Percentiles rank a stretch among this genome's conserved stretches.
phyloP scores from a whole-genome alignment of 2,797 vertebrate genomes.

The Phoebastria nigripes region DNA sequence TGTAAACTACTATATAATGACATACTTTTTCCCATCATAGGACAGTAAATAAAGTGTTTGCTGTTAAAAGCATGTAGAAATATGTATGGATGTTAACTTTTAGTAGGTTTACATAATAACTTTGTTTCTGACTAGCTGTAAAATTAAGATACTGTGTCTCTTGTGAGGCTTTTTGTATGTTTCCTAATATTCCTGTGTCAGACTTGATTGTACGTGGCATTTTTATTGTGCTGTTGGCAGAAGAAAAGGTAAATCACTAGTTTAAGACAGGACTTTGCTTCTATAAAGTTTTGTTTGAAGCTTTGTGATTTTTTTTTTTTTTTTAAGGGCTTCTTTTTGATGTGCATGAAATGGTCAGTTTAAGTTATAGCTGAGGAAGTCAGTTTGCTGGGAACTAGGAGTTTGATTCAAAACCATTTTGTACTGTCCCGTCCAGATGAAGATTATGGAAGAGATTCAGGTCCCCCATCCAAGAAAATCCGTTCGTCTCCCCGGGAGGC shows the following conservation, averaged over 20 bases:
- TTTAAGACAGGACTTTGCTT: background rate
- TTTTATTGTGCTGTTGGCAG: background rate
- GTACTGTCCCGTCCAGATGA: constrained; percentile 79
- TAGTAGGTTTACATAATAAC: background rate
- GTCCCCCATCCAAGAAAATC: constrained; percentile 92
- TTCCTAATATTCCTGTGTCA: background rate
- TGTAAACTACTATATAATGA: background rate
- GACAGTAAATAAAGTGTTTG: background rate
- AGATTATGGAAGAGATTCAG: constrained; percentile 88
- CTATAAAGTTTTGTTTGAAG: background rate
- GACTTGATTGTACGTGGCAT: background rate
- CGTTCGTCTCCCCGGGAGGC: constrained; percentile 90
- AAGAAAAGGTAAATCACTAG: background rate
- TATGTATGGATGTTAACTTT: fast-evolving
- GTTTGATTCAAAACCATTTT: constrained; percentile 1
- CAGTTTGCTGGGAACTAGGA: constrained; percentile 12
- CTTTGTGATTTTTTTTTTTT: background rate
- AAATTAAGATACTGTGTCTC: background rate
- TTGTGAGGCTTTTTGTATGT: background rate
- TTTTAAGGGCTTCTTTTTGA: background rate
- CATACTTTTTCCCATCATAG: background rate
- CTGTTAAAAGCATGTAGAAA: background rate
- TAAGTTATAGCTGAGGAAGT: background rate
- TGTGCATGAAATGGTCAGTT: background rate
- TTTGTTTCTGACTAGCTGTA: background rate